Percentiles rank a stretch among this genome's conserved stretches.
These are phyloP conservation scores for Dinoponera quadriceps DNA, from an alignment of 1,140 invertebrate species.

Conservation along the genomic window DNA sequence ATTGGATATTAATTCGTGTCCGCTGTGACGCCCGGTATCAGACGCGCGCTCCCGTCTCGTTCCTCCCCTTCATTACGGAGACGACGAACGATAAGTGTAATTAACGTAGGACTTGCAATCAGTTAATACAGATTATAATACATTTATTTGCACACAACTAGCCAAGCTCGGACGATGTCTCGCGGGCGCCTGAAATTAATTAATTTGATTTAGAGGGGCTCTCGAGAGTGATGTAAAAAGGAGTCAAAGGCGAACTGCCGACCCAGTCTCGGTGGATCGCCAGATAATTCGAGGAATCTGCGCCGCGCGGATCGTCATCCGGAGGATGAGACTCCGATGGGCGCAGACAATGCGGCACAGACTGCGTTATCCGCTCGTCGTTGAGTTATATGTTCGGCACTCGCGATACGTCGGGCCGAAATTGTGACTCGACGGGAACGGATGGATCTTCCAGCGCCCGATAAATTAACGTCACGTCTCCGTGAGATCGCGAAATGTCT, in stretches of 20 bases:
- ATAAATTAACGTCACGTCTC: conserved; percentile 5
- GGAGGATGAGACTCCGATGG: not conserved
- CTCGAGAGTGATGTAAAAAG: not conserved
- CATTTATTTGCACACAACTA: too few relatives aligned
- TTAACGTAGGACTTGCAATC: too few relatives aligned
- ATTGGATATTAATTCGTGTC: not conserved
- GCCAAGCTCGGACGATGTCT: too few relatives aligned
- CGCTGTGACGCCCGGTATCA: too few relatives aligned
- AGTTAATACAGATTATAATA: too few relatives aligned
- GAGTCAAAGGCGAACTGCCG: not conserved
- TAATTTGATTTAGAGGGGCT: not conserved
- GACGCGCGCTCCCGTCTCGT: too few relatives aligned
- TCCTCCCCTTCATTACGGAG: too few relatives aligned
- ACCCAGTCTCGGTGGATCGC: not conserved
- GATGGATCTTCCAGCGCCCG: not conserved
- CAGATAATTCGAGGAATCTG: not conserved
- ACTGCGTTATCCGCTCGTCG: not conserved
- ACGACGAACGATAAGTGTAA: too few relatives aligned
- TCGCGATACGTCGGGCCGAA: not conserved
- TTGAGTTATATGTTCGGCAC: not conserved
- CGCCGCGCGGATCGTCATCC: not conserved
- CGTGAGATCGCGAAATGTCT: not conserved
- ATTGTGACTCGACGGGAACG: conserved; percentile 23
- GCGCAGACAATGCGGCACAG: not conserved
- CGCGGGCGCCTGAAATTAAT: too few relatives aligned